Percentiles rank a stretch among this genome's conserved stretches.
Conservation (phyloP, 2,113 vertebrate species). For the Donacobius atricapilla region DNA sequence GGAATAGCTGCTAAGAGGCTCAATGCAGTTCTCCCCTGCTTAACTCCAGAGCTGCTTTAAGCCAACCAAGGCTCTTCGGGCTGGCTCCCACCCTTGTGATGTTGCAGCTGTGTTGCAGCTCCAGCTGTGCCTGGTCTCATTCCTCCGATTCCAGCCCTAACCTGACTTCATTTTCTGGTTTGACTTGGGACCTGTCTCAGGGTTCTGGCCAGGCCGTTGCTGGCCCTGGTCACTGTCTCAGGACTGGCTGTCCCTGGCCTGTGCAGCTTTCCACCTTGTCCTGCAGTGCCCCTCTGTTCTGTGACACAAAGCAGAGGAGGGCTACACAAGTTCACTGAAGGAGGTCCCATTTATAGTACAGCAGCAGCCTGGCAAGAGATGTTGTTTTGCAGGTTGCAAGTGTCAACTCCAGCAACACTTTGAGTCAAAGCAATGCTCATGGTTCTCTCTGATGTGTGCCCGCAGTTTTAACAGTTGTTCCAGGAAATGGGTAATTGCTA, state of each 20-base stretch:
- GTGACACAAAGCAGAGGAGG: background rate
- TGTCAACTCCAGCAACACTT: background rate
- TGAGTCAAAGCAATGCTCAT: fast-evolving
- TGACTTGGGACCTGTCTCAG: background rate
- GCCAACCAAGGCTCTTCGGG: background rate
- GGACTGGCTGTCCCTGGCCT: background rate
- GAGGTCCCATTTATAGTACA: background rate
- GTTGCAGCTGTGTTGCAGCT: background rate
- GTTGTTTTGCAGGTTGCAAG: background rate
- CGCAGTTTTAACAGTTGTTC: background rate
- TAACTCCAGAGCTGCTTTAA: background rate
- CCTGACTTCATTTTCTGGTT: background rate
- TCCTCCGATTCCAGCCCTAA: background rate
- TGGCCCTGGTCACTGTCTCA: background rate
- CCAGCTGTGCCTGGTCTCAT: background rate
- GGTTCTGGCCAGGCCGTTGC: background rate
- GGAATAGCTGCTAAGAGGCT: background rate
- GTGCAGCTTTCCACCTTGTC: background rate
- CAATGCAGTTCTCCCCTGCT: background rate
- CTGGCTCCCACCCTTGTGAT: background rate
- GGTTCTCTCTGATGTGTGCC: background rate
- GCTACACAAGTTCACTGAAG: background rate
- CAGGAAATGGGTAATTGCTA: background rate
- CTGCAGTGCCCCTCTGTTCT: background rate
- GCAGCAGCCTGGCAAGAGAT: background rate